Evolutionary conservation across 2,113 vertebrate species (phyloP), one percentile per base, ranked within the genome.

Genomic region (Tyrannus savana): DNA sequence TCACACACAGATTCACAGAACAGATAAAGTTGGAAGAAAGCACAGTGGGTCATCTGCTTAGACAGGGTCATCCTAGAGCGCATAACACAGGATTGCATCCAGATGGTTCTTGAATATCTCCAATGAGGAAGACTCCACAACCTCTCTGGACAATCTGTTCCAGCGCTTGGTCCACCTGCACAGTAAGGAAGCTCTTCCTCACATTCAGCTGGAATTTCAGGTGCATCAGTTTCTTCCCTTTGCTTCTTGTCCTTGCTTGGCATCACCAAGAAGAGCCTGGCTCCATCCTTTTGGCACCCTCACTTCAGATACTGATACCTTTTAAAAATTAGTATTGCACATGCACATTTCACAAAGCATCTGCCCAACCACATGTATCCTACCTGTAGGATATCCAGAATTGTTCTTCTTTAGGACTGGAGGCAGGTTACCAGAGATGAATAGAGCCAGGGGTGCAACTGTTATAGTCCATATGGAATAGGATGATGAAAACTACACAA

Each of bases 111-210:
- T 37, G 25, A 9, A 1, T 11, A 12, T 68, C 25, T 9, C 64
- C 39, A 39, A 18, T 1, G 4, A n/a, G 28, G 33, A 33, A 53
- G 33, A 8, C 23, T 22, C 9, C 23, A 62, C 39, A 69, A 0
- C 22, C 1, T n/a, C 39, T 46, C 19, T 46, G 33, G 28, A 10
- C 39, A 46, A 5, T 30, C 35, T 49, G 5, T 60, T 14, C 63
- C 18, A 14, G 53, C 25, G 22, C 46, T 60, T 1, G 3, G 37
- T 8, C 46, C 46, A 12, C 63, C 39, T 46, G 33, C 63, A 11
- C 53, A 59, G 62, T 23, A 14, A 59, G 39, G 35, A 66, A 44
- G 19, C 4, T 75, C 24, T 66, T 42, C 44, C 44, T 50, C 13
- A 7, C 16, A 44, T 3, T 49, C 71, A n/a, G 16, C 35, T 49